Base-by-base conservation (phyloP, 2,797 vertebrate genomes). In the Syngnathus acus region DNA sequence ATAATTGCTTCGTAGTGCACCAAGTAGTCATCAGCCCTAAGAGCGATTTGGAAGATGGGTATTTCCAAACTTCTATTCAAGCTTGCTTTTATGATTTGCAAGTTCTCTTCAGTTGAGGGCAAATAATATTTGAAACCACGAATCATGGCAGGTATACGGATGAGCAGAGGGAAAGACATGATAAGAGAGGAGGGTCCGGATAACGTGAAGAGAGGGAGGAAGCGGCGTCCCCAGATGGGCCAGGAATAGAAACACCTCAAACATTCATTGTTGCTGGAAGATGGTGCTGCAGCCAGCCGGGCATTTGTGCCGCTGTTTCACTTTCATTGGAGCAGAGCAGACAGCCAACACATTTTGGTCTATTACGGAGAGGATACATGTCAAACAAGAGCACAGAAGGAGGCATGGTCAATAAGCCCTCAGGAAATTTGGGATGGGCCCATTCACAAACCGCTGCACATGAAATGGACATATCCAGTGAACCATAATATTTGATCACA, bases 381-480 rank as follows among this genome's bases (percentile, higher is more conserved):
- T 82, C 78, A 81, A 78, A 77, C 68, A 67, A 58, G 42, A 78
- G 66, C 75, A 58, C 80, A 80, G 77, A 68, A 71, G 78, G 72
- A 82, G 73, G 4, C 64, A 57, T 74, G 47, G 32, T 32, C 32
- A 32, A 69, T 72, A 67, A 74, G 73, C 74, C 80, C 78, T 79
- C 74, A 76, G 78, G 75, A 83, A 78, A 82, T 75, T 81, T 88
- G 81, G 82, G 73, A 74, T 81, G 81, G 77, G 79, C 79, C 78
- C 74, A 69, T 10, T 55, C 54, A 32, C 4, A 32, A 32, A 32
- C 32, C 32, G 32, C 32, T 32, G 32, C 32, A 32, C 32, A 32
- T 32, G 32, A 32, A 32, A 32, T 32, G 42, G 42, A 43, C 42
- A 43, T 9, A 9, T 43, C 42, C 42, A 43, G 42, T 43, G 8